phyloP scores from a whole-genome alignment of 2,797 vertebrate genomes.

The Hemibagrus guttatus region DNA sequence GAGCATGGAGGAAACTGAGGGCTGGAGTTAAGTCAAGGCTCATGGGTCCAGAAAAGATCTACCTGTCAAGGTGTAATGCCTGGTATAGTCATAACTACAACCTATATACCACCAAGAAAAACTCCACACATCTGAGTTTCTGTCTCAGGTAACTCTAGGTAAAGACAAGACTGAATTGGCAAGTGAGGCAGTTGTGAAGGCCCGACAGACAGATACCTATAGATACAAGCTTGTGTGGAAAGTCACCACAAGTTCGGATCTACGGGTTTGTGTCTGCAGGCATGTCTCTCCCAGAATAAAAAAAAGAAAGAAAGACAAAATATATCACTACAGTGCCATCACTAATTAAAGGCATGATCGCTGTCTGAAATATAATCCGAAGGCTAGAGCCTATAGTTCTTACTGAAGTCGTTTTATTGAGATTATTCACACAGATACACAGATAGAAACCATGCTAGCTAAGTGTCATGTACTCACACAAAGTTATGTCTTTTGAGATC shows the following conservation, averaged over 20 bases:
- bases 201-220: conserved; percentile 96
- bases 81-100: not conserved
- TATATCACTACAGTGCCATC: not conserved
- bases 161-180: conserved; percentile 15
- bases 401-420: not conserved
- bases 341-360: not conserved
- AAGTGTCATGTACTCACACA: too few relatives aligned
- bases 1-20: conserved; percentile 73
- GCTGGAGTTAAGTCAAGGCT: not conserved
- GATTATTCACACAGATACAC: not conserved
- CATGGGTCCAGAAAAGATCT: conserved; percentile 1
- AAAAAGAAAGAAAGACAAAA: conserved; percentile 5
- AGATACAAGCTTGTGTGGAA: conserved; percentile 97
- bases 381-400: not conserved
- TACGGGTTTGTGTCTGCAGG: conserved; percentile 98
- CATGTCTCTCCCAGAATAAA: conserved; percentile 59
- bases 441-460: too few relatives aligned
- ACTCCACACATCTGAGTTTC: not conserved
- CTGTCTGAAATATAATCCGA: not conserved
- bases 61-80: not conserved
- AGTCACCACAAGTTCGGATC: conserved; percentile 99
- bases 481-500: too few relatives aligned
- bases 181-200: conserved; percentile 64
- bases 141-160: not conserved
- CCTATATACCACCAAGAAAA: not conserved